Evolutionary conservation across 2,113 vertebrate genomes (phyloP).

Genomic region (Osmerus eperlanus): DNA sequence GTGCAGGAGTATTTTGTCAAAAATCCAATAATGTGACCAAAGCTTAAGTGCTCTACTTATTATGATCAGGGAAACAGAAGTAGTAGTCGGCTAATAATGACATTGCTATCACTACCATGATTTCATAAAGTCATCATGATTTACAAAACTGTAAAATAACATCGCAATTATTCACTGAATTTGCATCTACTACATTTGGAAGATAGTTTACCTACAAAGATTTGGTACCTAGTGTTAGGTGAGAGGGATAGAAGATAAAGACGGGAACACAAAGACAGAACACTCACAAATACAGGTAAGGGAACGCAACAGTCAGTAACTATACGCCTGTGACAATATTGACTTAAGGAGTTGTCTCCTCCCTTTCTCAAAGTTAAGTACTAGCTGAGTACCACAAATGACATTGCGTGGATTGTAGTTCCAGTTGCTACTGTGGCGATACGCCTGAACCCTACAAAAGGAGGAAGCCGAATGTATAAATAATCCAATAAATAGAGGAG

Average conservation of each 20-base stretch:
- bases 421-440: no score
- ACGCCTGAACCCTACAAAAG: no score
- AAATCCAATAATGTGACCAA: no score
- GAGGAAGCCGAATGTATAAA: background rate
- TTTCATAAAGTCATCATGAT: background rate
- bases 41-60: no score
- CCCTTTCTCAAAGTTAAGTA: background rate
- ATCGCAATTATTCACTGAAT: background rate
- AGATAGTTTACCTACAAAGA: background rate
- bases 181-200: background rate
- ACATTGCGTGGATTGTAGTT: background rate
- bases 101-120: background rate
- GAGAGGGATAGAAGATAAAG: no score
- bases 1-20: no score
- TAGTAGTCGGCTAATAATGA: background rate
- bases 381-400: background rate
- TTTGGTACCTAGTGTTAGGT: background rate
- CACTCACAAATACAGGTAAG: background rate
- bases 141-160: background rate
- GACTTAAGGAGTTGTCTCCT: background rate
- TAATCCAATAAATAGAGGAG: background rate
- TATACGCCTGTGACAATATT: constrained; percentile 4
- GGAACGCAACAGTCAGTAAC: background rate
- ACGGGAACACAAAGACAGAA: no score
- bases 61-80: background rate